phyloP scores from a whole-genome alignment of 2,797 vertebrate genomes.

The Neostethus bicornis region DNA sequence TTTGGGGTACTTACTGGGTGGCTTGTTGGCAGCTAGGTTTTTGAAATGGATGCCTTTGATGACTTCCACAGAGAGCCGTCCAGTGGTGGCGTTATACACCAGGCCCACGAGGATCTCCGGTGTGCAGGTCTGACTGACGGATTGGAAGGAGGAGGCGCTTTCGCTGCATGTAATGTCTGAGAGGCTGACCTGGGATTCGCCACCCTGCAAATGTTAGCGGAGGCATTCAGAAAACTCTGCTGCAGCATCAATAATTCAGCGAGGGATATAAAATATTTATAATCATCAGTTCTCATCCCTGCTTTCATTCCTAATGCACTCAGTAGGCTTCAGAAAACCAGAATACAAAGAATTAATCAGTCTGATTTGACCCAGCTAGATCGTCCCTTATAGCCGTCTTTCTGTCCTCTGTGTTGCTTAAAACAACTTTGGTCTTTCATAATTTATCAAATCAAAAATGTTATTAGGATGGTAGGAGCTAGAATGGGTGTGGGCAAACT shows the following conservation, averaged over 20 bases:
- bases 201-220: slow-evolving; percentile 80
- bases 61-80: slow-evolving; percentile 95
- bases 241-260: slow-evolving; percentile 6
- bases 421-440: not conserved
- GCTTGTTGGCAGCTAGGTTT: slow-evolving; percentile 96
- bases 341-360: not conserved
- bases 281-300: not conserved
- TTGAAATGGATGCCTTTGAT: slow-evolving; percentile 99
- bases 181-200: slow-evolving; percentile 92
- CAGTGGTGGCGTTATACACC: slow-evolving; percentile 97
- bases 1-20: slow-evolving; percentile 93
- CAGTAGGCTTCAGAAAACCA: not conserved
- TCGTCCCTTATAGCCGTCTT: not conserved
- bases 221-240: slow-evolving; percentile 13
- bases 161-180: slow-evolving; percentile 94
- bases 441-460: not conserved
- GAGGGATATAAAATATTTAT: slow-evolving; percentile 5
- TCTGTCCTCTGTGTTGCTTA: not conserved
- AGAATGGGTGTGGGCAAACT: too few species aligned
- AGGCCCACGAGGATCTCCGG: slow-evolving; percentile 96
- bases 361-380: not conserved
- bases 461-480: too few species aligned
- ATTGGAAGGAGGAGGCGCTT: slow-evolving; percentile 94
- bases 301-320: not conserved
- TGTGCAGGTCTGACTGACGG: slow-evolving; percentile 88